Base-by-base conservation (phyloP, 1,140 invertebrate species). In the Diplogasteroides magnus region DNA sequence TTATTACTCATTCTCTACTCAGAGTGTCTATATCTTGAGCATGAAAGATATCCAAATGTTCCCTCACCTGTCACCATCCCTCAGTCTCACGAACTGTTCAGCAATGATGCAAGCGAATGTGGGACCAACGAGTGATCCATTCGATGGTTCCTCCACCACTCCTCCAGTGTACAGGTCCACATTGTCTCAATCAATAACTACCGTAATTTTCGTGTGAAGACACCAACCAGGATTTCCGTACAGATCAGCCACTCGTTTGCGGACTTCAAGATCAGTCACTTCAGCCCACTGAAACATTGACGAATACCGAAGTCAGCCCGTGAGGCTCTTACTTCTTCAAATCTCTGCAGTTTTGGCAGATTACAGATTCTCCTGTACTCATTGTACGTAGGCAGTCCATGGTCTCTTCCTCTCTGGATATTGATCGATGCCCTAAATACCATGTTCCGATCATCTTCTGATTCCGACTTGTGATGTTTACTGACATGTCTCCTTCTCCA, bases 41-140 rank as follows among this genome's bases (percentile, higher is more conserved):
- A 60, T 60, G 3, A 23, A 60, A 59, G 26, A 23, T 60, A 6
- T 14, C 26, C 25, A 67, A 75, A 57, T 23, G 11, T 57, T 71
- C 19, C 31, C 28, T 55, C 25, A 85, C 31, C 84, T 68, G 69
- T 87, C 86, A 48, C 86, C 87, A 37, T 83, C 70, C 69, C 91
- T 89, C 29, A 91, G 85, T 79, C 93, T 90, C 69, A 90, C 85
- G 85, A 95, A 94, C 85, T 95, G 93, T 71, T 93, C 91, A 29
- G 90, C 92, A 73, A 97, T 90, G 67, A 97, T 92, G 80, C 93
- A 97, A 28, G 92, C 92, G 82, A 96, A 93, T 0, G 93, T 96
- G 0, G 93, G 93, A 11, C 94, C 94, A 0, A 96, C 90, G 0
- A 95, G 83, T 14, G 91, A 92, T 15, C 91, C 91, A 1, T 88